Evolutionary conservation across 1,140 invertebrate genomes (phyloP).

Genomic region (Camponotus vicinus): DNA sequence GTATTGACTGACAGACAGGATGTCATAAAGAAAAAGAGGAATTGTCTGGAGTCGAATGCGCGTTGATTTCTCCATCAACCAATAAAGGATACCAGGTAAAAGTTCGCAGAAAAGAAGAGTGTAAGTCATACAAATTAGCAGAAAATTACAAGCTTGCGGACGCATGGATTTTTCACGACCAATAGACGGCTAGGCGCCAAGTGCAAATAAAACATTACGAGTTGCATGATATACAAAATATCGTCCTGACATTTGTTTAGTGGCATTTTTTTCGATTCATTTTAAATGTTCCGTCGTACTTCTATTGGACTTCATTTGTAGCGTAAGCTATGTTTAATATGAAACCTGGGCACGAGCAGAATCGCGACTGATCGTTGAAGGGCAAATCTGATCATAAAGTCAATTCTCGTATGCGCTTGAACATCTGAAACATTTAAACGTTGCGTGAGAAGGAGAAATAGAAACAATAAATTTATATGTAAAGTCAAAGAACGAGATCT

Average conservation of each 20-base stretch:
- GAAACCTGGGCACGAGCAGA: slow-evolving; percentile 3
- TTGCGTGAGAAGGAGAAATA: slow-evolving; percentile 8
- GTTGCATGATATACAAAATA: slow-evolving; percentile 13
- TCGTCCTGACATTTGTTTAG: slow-evolving; percentile 1
- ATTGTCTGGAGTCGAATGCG: slow-evolving; percentile 5
- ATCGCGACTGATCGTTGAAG: slow-evolving; percentile 2
- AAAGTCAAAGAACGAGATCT: not conserved
- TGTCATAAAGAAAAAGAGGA: not conserved
- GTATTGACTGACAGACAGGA: slow-evolving; percentile 15
- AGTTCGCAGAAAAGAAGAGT: not conserved
- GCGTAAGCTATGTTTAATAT: not conserved
- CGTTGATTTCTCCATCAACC: not conserved
- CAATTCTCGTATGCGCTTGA: slow-evolving; percentile 7
- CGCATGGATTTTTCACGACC: not conserved
- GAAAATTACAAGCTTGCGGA: not conserved
- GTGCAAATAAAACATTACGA: not conserved
- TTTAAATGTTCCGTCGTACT: not conserved
- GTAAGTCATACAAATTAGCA: slow-evolving; percentile 1
- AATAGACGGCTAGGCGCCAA: slow-evolving; percentile 17
- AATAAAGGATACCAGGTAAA: slow-evolving; percentile 15
- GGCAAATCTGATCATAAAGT: not conserved
- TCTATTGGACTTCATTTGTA: not conserved
- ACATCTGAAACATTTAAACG: slow-evolving; percentile 27
- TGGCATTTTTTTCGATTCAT: slow-evolving; percentile 12
- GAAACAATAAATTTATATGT: slow-evolving; percentile 1